Evolutionary conservation across 2,113 vertebrate species (phyloP).

Genomic region (Spilogale gracilis): DNA sequence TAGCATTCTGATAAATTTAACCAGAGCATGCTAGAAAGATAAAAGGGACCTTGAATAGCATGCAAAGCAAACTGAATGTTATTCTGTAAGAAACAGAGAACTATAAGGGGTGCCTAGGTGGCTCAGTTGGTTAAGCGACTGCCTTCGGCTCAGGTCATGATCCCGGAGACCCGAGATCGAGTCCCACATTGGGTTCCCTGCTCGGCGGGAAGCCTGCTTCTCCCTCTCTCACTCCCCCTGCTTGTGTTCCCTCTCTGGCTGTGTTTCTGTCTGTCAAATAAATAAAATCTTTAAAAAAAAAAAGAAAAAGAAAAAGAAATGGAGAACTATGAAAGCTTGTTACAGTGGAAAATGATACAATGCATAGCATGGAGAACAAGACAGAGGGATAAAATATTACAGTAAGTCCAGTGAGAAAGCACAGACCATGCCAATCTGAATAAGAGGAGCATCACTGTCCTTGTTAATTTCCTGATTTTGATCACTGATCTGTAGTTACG

Average conservation of each 20-base stretch:
- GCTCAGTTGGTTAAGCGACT: no score
- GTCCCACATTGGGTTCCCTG: no score
- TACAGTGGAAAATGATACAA: neutral
- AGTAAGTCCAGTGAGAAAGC: neutral
- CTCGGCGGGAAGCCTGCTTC: no score
- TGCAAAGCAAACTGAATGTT: neutral
- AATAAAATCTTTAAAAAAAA: no score
- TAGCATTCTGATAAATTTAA: constrained; percentile 7
- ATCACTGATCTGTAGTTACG: neutral
- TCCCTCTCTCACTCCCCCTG: no score
- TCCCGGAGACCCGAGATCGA: no score
- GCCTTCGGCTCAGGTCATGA: no score
- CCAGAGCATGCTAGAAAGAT: neutral
- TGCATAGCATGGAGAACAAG: neutral
- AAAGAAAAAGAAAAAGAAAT: neutral
- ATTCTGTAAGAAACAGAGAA: neutral
- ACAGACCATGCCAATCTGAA: neutral
- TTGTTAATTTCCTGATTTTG: neutral
- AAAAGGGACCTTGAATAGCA: neutral
- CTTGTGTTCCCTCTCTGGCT: no score
- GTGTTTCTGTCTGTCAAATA: no score
- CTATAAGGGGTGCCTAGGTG: neutral
- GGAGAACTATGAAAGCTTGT: neutral
- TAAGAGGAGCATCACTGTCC: neutral
- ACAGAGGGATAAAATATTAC: neutral